Conservation (phyloP, 2,888 invertebrate genomes). For the Campoplex nolae region DNA sequence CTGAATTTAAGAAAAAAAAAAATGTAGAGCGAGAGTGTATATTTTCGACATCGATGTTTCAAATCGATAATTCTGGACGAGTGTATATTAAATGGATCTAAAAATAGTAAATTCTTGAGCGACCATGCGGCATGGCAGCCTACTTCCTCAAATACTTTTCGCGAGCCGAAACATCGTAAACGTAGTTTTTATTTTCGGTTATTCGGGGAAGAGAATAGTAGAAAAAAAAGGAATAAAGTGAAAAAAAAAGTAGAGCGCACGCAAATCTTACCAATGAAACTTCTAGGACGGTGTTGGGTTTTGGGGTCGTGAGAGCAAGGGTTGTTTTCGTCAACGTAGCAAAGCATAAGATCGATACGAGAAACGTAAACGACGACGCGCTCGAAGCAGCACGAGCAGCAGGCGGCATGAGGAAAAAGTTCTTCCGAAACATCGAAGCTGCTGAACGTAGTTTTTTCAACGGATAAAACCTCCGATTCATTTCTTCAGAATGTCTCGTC, state of each 20-base stretch:
- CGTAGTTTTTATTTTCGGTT: background rate
- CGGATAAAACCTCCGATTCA: background rate
- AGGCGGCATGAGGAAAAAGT: background rate
- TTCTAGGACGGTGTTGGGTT: constrained; percentile 54
- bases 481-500: background rate
- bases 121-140: constrained; percentile 2
- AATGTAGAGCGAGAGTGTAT: background rate
- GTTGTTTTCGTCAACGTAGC: constrained; percentile 41
- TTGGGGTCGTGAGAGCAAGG: constrained; percentile 34
- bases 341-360: constrained; percentile 62
- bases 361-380: constrained; percentile 21
- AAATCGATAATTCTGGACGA: constrained; percentile 27
- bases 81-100: background rate
- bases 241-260: constrained; percentile 4
- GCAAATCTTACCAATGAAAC: constrained; percentile 59
- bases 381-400: background rate
- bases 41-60: background rate
- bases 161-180: background rate
- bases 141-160: constrained; percentile 21
- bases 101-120: constrained; percentile 23
- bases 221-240: background rate
- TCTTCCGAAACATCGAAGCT: constrained; percentile 11
- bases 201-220: background rate
- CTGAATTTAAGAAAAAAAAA: constrained; percentile 4
- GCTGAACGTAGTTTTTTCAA: background rate